Evolutionary conservation across 2,888 invertebrate genomes (phyloP).

Genomic region (Ochropleura leucogaster): DNA sequence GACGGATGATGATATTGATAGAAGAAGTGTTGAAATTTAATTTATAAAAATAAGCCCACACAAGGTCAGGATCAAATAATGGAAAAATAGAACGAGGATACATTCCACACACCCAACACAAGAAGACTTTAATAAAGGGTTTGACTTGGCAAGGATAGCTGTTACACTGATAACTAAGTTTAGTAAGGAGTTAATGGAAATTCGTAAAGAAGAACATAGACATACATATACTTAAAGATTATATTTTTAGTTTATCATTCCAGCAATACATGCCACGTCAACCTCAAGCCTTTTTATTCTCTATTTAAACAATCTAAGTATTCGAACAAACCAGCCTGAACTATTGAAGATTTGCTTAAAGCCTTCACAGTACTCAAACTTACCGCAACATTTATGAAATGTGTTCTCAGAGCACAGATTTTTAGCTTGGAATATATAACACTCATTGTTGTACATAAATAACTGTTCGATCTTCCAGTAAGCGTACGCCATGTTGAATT

Average conservation of each 20-base stretch:
- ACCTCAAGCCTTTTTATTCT: too few species aligned
- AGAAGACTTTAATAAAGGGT: background rate
- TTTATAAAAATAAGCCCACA: too few species aligned
- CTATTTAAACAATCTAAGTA: too few species aligned
- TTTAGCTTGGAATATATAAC: slow-evolving; percentile 73
- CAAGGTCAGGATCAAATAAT: background rate
- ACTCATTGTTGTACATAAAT: slow-evolving; percentile 84
- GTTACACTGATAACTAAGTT: background rate
- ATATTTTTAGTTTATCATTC: too few species aligned
- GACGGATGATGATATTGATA: background rate
- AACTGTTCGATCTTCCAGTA: slow-evolving; percentile 81
- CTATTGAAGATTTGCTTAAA: too few species aligned
- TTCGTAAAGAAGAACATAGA: too few species aligned
- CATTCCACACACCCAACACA: background rate
- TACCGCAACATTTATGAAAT: slow-evolving; percentile 84
- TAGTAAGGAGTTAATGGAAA: too few species aligned
- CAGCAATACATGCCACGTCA: too few species aligned
- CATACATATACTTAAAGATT: too few species aligned
- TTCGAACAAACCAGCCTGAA: too few species aligned
- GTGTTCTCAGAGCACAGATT: slow-evolving; percentile 75
- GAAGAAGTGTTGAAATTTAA: background rate
- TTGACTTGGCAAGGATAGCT: background rate
- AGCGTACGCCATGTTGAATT: slow-evolving; percentile 84
- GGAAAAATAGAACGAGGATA: background rate
- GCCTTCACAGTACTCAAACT: slow-evolving; percentile 52